Conservation (phyloP, 2,797 vertebrate genomes). For the Phataginus tetradactyla region DNA sequence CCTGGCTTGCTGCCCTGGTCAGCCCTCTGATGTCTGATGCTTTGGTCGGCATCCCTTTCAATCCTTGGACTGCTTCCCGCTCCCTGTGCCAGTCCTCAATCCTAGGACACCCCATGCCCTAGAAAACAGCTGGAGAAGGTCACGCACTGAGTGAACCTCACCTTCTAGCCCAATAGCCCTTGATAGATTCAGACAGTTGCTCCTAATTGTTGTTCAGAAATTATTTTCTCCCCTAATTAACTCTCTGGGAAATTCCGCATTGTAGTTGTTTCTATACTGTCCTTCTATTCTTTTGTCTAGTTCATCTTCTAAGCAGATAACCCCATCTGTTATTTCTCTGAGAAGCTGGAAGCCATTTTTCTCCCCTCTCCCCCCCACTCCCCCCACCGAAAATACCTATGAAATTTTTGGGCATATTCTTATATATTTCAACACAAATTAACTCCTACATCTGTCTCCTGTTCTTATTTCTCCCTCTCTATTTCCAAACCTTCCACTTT, state of each 20-base stretch:
- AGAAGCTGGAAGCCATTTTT: not conserved
- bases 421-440: not conserved
- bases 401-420: not conserved
- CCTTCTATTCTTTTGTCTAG: not conserved
- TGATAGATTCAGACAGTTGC: conserved; percentile 61
- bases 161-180: not conserved
- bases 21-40: not conserved
- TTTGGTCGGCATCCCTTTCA: not conserved
- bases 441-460: not conserved
- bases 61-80: not conserved
- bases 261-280: not conserved
- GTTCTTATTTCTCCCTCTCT: not conserved
- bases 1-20: not conserved
- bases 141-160: conserved; percentile 16
- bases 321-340: not conserved
- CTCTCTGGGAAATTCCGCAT: conserved; percentile 57
- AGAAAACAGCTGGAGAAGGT: conserved; percentile 5
- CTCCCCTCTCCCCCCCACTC: not conserved
- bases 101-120: not conserved
- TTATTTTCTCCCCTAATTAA: conserved; percentile 63
- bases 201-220: conserved; percentile 62
- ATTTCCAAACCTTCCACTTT: not conserved
- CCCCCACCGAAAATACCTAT: not conserved
- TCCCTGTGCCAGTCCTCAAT: not conserved
- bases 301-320: not conserved